Conservation (phyloP, 2,113 vertebrate species). For the Syngnathoides biaculeatus region DNA sequence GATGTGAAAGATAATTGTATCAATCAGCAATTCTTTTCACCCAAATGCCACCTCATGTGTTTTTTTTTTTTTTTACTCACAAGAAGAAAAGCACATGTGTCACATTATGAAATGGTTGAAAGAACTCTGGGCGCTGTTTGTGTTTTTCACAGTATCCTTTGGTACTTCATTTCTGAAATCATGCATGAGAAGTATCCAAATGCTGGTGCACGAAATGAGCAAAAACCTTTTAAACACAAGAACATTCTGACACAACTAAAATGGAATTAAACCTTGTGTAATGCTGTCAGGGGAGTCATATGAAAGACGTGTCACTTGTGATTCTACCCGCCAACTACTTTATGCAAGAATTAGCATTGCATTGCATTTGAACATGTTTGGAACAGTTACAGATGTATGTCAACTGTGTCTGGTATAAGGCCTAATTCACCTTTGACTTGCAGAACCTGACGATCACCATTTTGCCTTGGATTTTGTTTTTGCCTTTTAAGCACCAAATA, state of each 20-base stretch:
- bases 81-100: neutral
- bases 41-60: too few relatives aligned
- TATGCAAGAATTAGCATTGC: neutral
- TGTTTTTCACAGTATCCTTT: neutral
- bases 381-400: neutral
- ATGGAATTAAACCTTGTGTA: neutral
- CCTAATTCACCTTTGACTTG: neutral
- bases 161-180: neutral
- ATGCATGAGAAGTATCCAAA: neutral
- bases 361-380: neutral
- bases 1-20: too few relatives aligned
- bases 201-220: neutral
- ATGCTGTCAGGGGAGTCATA: constrained; percentile 3
- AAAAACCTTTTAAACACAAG: neutral
- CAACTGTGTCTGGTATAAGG: neutral
- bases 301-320: constrained; percentile 18
- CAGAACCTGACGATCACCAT: neutral
- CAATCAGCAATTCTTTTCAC: too few relatives aligned
- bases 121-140: neutral
- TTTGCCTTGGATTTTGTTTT: neutral
- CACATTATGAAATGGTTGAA: neutral
- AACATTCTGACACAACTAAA: neutral
- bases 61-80: too few relatives aligned
- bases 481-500: neutral
- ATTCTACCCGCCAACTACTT: constrained; percentile 4